phyloP scores from a whole-genome alignment of 2,888 invertebrate species.

The Romanomermis culicivorax region DNA sequence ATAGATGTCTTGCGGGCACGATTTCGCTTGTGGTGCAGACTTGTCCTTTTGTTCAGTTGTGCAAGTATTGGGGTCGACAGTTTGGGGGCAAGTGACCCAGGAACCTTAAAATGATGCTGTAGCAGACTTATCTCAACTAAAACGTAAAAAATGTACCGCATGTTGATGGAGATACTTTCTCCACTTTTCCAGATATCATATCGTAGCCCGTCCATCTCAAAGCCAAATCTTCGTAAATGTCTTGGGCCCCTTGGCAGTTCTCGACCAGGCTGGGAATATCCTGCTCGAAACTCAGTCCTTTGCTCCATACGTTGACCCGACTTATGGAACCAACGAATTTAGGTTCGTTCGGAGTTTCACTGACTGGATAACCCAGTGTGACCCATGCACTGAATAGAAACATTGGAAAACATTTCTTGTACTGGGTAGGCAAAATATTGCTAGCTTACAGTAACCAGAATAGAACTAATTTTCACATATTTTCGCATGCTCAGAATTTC shows the following conservation, averaged over 20 bases:
- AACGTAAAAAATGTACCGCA: slow-evolving; percentile 4
- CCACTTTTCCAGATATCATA: slow-evolving; percentile 34
- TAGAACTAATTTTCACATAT: too few relatives aligned
- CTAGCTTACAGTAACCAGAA: too few relatives aligned
- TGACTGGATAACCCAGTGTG: slow-evolving; percentile 66
- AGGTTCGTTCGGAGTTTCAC: slow-evolving; percentile 33
- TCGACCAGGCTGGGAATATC: slow-evolving; percentile 71
- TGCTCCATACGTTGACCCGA: slow-evolving; percentile 78
- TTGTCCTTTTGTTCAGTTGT: not conserved
- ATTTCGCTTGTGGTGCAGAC: slow-evolving; percentile 7
- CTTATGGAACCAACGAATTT: slow-evolving; percentile 51
- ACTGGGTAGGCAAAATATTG: too few relatives aligned
- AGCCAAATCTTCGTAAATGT: slow-evolving; percentile 58
- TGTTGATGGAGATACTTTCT: slow-evolving; percentile 8
- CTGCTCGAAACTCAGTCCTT: slow-evolving; percentile 67
- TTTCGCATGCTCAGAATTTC: not conserved
- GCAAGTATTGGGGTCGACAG: slow-evolving; percentile 6
- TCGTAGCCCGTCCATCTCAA: slow-evolving; percentile 86
- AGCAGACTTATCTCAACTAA: too few relatives aligned
- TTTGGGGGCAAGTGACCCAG: slow-evolving; percentile 6
- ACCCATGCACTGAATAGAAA: slow-evolving; percentile 57
- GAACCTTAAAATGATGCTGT: too few relatives aligned
- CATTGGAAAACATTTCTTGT: too few relatives aligned
- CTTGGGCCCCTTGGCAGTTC: slow-evolving; percentile 44
- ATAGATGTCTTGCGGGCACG: slow-evolving; percentile 47